Percentiles rank a stretch among this genome's conserved stretches.
Evolutionary conservation across 1,140 invertebrate genomes (phyloP).

Genomic region (Magallana ariakensis): DNA sequence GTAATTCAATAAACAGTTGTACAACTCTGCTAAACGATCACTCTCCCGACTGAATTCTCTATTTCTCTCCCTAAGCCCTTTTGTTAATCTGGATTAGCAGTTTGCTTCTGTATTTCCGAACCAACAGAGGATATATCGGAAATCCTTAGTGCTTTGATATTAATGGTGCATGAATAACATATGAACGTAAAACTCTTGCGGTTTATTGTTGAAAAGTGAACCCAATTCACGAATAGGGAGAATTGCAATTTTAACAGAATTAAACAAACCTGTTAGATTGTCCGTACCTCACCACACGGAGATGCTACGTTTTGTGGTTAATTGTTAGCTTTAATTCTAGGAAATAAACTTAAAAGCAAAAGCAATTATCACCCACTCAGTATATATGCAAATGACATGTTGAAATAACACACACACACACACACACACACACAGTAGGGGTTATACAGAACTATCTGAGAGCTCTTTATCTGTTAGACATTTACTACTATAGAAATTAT

Average conservation of each 20-base stretch:
- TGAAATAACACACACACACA: no score
- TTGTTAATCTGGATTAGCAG: background rate
- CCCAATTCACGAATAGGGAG: background rate
- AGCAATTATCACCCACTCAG: no score
- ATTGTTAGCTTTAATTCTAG: no score
- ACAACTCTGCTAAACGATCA: background rate
- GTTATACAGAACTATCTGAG: no score
- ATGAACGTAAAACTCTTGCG: background rate
- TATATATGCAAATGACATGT: no score
- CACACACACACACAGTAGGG: no score
- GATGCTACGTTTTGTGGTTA: no score
- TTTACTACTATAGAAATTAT: no score
- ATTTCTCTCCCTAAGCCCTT: background rate
- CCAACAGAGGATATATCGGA: no score
- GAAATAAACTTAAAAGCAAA: no score
- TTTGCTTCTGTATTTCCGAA: background rate
- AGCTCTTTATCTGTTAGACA: no score
- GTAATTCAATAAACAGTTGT: conserved; percentile 9
- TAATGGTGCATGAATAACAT: background rate
- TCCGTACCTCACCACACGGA: no score
- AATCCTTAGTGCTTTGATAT: background rate
- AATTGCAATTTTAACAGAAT: background rate
- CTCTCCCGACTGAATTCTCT: background rate
- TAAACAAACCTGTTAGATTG: background rate
- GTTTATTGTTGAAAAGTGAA: background rate